Percentiles rank a stretch among this genome's conserved stretches.
phyloP scores from a whole-genome alignment of 2,888 invertebrate species.

The Parnassius mnemosyne region DNA sequence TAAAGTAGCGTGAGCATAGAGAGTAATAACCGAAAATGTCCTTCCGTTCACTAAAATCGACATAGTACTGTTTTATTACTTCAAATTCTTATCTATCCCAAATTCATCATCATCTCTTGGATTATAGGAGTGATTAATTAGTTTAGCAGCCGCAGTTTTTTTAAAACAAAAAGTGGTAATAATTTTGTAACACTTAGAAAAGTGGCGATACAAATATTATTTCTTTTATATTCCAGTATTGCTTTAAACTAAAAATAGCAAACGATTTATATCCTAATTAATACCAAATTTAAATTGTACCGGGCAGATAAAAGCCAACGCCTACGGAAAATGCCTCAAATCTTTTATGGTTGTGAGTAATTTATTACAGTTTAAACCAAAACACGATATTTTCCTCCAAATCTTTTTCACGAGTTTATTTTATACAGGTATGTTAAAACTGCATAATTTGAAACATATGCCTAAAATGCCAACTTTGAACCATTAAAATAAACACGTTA shows the following conservation, averaged over 20 bases:
- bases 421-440: background rate
- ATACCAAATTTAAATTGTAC: constrained; percentile 34
- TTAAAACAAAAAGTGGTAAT: no score
- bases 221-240: background rate
- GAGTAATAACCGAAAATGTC: no score
- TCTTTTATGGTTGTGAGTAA: constrained; percentile 34
- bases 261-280: constrained; percentile 42
- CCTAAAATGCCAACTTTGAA: no score
- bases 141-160: background rate
- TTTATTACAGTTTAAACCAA: constrained; percentile 35
- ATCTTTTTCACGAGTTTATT: constrained; percentile 24
- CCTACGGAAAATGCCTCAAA: constrained; percentile 40
- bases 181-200: background rate
- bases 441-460: no score
- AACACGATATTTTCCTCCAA: constrained; percentile 21
- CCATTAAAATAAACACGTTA: no score
- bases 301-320: constrained; percentile 39
- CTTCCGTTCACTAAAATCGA: no score
- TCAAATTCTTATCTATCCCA: no score
- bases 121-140: background rate
- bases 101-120: background rate
- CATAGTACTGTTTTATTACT: no score
- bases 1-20: no score
- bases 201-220: background rate
- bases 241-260: constrained; percentile 27